Evolutionary conservation across 2,888 invertebrate genomes (phyloP), one percentile per base, ranked within the genome.

Genomic region (Leucozona laternaria): DNA sequence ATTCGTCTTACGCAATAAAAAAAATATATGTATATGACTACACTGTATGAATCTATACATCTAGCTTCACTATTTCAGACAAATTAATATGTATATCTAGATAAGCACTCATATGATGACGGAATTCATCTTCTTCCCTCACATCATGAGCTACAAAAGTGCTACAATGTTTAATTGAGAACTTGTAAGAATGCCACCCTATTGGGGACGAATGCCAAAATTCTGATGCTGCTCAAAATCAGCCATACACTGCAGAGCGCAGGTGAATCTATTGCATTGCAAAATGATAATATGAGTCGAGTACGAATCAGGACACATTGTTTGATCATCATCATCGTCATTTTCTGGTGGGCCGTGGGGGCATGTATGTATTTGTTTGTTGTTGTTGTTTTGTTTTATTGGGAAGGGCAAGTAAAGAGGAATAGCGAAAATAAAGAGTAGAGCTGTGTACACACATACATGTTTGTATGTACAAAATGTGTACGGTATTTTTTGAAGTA

Each of bases 401-500:
- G 48, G 20, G 34, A 66, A 66, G 31, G 15, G 66, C 66, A 34
- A 66, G 20, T 11, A 48, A 66, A 66, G 66, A 66, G 5, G 48
- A 48, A 66, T 31, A 66, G 20, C 28, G 40, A 45, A 31, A 66
- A 66, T 15, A 34, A 43, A 66, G 48, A 48, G 48, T 60, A n/a
- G 15, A 34, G 34, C 48, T 17, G 7, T 7, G 7, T 31, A 66
- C 25, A 17, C 3, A 13, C 43, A 60, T 10, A 7, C 25, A 6
- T 10, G 11, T 11, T 15, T 28, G 62, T 8, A 53, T 53, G 7
- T 25, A n/a, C 8, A 53, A 15, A 28, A 31, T 28, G 17, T 37
- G 15, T 28, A 28, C 45, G 28, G 2, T 31, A 48, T 48, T 64
- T 31, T n/a, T 31, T n/a, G 1, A 7, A 31, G n/a, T 64, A 28